Percentiles rank a stretch among this genome's conserved stretches.
These are phyloP conservation scores for Heterodera filipjevi DNA, from an alignment of 2,888 invertebrate genomes.

Conservation along the genomic window DNA sequence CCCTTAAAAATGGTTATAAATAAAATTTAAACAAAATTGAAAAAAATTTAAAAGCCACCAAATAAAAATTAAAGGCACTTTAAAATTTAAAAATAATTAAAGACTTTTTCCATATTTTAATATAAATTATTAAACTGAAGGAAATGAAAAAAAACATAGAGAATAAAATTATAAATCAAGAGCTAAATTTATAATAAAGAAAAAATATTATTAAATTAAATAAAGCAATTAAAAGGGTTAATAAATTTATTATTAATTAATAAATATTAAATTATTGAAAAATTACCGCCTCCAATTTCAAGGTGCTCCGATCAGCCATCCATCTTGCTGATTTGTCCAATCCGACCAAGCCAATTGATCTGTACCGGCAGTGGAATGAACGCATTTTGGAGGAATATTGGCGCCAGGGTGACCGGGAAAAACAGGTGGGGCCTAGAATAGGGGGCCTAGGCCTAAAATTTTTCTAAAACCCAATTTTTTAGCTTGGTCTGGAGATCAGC, in stretches of 20 bases:
- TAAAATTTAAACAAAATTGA: too few relatives aligned
- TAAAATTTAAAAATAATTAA: too few relatives aligned
- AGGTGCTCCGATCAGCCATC: constrained; percentile 97
- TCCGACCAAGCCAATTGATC: constrained; percentile 83
- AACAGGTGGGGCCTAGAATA: constrained; percentile 76
- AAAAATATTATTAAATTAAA: background rate
- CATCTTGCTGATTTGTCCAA: constrained; percentile 98
- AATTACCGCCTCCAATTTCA: constrained; percentile 41
- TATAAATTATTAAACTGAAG: too few relatives aligned
- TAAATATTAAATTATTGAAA: background rate
- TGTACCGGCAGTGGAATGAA: constrained; percentile 91
- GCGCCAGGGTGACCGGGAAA: constrained; percentile 78
- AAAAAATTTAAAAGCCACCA: too few relatives aligned
- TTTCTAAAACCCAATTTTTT: background rate
- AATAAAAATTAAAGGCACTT: too few relatives aligned
- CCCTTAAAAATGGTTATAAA: too few relatives aligned
- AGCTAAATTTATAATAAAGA: too few relatives aligned
- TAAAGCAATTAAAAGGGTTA: background rate
- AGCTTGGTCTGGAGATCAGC: constrained; percentile 81
- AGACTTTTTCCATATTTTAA: too few relatives aligned
- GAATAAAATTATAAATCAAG: too few relatives aligned
- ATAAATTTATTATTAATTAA: too few relatives aligned
- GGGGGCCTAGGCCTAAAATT: background rate
- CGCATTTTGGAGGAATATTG: constrained; percentile 98
- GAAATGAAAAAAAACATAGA: too few relatives aligned